Evolutionary conservation across 2,888 invertebrate genomes (phyloP), one percentile per base, ranked within the genome.

Genomic region (Petrolisthes cinctipes): DNA sequence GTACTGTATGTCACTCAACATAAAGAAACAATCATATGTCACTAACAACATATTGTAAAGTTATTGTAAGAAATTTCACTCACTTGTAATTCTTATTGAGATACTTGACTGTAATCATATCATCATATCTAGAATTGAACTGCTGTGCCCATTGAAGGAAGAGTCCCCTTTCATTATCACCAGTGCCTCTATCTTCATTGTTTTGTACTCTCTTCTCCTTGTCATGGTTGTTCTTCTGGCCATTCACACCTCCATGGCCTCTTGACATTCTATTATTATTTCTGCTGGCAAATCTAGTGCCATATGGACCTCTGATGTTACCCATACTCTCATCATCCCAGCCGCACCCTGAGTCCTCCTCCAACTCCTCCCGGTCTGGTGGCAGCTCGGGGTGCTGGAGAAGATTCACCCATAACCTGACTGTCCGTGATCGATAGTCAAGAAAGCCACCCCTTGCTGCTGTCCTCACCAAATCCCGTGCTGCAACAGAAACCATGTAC

Each of bases 111-210:
- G 61, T 61, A 61, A 61, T 61, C 61, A 61, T 17, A 14, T 37
- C 37, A 37, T 37, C 37, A 37, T 17, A 17, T 20, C 23, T 9
- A 73, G 73, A 73, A 73, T 7, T 23, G 23, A 23, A 17, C 5
- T 20, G 17, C 53, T 51, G 11, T 11, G 79, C 54, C 85, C 78
- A 85, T 56, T 85, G 54, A 1, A 85, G 61, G 66, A 9, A 54
- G 54, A 85, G 79, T 79, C 85, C 85, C 71, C 85, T 79, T 20
- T 79, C 75, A 73, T 73, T 83, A 23, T 57, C 51, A 5, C 83
- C 83, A 20, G 73, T 73, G 17, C 51, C 73, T 20, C 37, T 37
- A 20, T 68, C 37, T 5, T 61, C 66, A 53, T 14, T 23, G 53
- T 66, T 66, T 61, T 37, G 23, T 14, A n/a, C 78, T 78, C 17